phyloP scores from a whole-genome alignment of 2,797 vertebrate species.

The Molothrus aeneus region DNA sequence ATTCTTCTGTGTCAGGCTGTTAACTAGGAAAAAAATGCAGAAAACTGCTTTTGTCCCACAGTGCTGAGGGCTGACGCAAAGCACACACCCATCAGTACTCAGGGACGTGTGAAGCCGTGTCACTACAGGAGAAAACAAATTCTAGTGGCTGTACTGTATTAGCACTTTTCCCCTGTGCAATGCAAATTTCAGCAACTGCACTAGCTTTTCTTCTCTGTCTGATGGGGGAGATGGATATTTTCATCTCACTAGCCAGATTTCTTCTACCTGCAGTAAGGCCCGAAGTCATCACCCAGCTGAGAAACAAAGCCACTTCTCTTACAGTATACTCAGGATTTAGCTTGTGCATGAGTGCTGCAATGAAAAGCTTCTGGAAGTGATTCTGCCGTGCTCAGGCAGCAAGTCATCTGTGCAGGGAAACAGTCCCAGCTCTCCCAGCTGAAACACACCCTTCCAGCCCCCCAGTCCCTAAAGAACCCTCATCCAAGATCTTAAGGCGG shows the following conservation, averaged over 20 bases:
- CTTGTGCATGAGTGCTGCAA: background rate
- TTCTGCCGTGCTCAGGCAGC: fast-evolving
- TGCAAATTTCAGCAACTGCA: background rate
- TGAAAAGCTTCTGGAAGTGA: background rate
- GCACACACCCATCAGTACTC: background rate
- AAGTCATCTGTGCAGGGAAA: background rate
- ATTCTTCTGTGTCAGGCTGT: background rate
- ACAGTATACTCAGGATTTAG: background rate
- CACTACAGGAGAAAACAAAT: background rate
- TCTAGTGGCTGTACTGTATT: background rate
- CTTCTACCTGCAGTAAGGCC: background rate
- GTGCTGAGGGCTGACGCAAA: background rate
- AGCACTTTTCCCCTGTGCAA: background rate
- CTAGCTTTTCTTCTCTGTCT: background rate
- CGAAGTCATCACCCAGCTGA: background rate
- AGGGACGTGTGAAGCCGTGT: background rate
- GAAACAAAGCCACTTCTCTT: background rate
- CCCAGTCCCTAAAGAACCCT: background rate
- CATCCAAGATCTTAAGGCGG: conserved; percentile 7
- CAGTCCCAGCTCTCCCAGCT: background rate
- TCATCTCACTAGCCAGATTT: background rate
- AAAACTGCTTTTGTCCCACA: background rate
- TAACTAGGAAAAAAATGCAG: background rate
- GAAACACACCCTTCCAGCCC: conserved; percentile 1
- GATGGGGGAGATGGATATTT: background rate